phyloP scores from a whole-genome alignment of 2,888 invertebrate species.

The Sesia bembeciformis region DNA sequence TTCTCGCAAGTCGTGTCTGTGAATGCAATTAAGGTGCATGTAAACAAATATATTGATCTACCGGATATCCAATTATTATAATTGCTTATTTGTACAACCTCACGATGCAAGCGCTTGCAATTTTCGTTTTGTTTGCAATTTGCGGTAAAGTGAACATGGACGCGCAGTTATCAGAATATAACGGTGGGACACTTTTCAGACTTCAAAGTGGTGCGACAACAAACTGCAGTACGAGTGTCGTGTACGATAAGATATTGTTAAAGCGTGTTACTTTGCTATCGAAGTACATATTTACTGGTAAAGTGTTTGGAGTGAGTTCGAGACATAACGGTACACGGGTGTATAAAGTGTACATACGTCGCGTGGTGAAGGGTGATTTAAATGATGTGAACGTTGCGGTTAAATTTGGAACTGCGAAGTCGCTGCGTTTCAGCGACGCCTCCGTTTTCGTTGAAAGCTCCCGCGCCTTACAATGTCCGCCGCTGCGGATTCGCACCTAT shows the following conservation, averaged over 20 bases:
- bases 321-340: constrained; percentile 28
- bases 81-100: background rate
- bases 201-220: constrained; percentile 19
- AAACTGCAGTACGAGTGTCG: constrained; percentile 28
- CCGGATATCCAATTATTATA: background rate
- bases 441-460: constrained; percentile 46
- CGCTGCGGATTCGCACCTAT: constrained; percentile 43
- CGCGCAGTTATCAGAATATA: constrained; percentile 18
- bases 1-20: background rate
- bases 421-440: constrained; percentile 47
- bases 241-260: constrained; percentile 38
- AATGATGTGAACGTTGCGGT: constrained; percentile 45
- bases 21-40: background rate
- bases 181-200: constrained; percentile 4
- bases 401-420: constrained; percentile 35
- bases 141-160: constrained; percentile 23
- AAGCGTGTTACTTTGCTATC: constrained; percentile 46
- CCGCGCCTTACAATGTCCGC: constrained; percentile 27
- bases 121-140: constrained; percentile 31
- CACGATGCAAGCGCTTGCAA: constrained; percentile 27
- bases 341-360: constrained; percentile 55
- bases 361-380: constrained; percentile 59
- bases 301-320: constrained; percentile 42
- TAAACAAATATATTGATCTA: background rate
- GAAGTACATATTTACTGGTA: constrained; percentile 58